These are phyloP conservation scores for Paramuricea clavata DNA, from an alignment of 92 coral and sea anemone genomes.

Conservation along the genomic window DNA sequence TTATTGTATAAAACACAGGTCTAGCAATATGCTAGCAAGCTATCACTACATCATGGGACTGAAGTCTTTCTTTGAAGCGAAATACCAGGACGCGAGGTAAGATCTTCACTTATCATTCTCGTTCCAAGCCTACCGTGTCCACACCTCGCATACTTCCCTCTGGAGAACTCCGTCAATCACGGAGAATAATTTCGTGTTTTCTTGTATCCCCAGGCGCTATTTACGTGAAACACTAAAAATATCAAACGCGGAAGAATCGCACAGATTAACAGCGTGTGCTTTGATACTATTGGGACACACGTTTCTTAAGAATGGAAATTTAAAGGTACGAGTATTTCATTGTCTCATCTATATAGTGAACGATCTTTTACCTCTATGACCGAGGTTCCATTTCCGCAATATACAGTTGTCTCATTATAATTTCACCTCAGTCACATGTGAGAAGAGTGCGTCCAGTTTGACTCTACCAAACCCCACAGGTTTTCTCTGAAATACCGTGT, in stretches of 20 bases:
- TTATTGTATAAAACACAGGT: constrained; percentile 55
- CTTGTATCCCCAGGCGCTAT: constrained; percentile 72
- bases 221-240: constrained; percentile 91
- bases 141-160: not conserved
- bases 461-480: too few species aligned
- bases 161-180: not conserved
- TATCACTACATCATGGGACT: constrained; percentile 89
- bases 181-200: too few species aligned
- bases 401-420: too few species aligned
- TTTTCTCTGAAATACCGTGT: too few species aligned
- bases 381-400: too few species aligned
- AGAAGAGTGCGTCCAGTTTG: too few species aligned
- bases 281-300: constrained; percentile 91
- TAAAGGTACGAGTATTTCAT: constrained; percentile 77
- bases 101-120: constrained; percentile 23
- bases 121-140: not conserved
- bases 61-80: constrained; percentile 85
- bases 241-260: constrained; percentile 90
- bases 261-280: constrained; percentile 94
- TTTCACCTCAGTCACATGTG: too few species aligned
- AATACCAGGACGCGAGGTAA: constrained; percentile 93
- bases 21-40: constrained; percentile 89
- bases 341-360: too few species aligned
- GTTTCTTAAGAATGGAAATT: constrained; percentile 82
- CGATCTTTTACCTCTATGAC: too few species aligned